Evolutionary conservation across 2,888 invertebrate genomes (phyloP), one percentile per base, ranked within the genome.

Genomic region (Dolichopus griseipennis): DNA sequence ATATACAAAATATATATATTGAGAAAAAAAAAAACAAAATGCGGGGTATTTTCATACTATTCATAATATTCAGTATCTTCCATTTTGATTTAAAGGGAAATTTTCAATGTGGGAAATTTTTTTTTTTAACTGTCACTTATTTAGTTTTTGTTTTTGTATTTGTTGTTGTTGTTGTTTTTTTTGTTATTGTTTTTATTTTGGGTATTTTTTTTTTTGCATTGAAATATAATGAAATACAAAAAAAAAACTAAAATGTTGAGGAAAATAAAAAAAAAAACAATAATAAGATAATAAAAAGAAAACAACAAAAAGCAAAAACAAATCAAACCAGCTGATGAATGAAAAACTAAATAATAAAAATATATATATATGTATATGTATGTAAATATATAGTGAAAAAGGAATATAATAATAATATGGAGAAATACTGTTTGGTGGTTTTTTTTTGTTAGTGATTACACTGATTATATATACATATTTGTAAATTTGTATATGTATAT

Each of bases 241-340:
- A n/a, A n/a, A n/a, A n/a, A n/a, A n/a, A n/a, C n/a, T n/a, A 52
- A 52, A 52, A 41, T 41, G 15, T 41, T 41, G 15, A 12, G 41
- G 8, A 41, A 41, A 41, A n/a, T n/a, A n/a, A 41, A 41, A 41
- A 6, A 41, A 41, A 12, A 41, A 41, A 41, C 15, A 41, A n/a
- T n/a, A n/a, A n/a, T n/a, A n/a, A n/a, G n/a, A n/a, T n/a, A n/a
- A n/a, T n/a, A n/a, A 27, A 27, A 27, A 27, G 5, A 27, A 27
- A 27, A 27, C 27, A 27, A 52, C 2, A 52, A 27, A 27, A 27
- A 27, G 2, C 2, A 27, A 27, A 27, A 41, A 41, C 2, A 41
- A 41, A 52, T 6, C n/a, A 52, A 52, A 52, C 52, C 52, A 52
- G 52, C 52, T 52, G 52, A 52, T 52, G 52, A 52, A 52, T 52